Evolutionary conservation across 2,888 invertebrate species (phyloP), one percentile per base, ranked within the genome.

Genomic region (Lasius fuliginosus): DNA sequence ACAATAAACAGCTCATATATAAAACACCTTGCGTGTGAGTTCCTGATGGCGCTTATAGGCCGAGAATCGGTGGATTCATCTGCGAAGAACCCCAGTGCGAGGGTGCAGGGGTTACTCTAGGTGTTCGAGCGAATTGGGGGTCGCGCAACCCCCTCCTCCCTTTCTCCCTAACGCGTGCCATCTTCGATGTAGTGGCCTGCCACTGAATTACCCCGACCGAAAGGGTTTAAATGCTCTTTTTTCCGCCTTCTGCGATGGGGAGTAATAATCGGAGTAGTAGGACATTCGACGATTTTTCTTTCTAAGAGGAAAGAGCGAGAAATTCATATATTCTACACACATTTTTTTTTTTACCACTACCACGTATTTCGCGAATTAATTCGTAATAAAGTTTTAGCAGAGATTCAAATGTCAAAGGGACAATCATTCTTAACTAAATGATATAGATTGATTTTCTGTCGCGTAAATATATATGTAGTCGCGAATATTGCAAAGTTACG

Each of bases 171-270:
- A 91, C 94, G 93, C 94, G 94, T 94, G 94, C 93, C 94, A 94
- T 94, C 94, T 94, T 94, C 94, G 94, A 93, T 94, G 92, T 91
- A 93, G 93, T 91, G 92, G 91, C 87, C 85, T 86, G 88, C 88
- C 87, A 84, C 90, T 90, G 85, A 88, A 90, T 90, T 88, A 86
- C 85, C 83, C 90, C 74, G 88, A 87, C 85, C 83, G 71, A 90
- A 92, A 93, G 92, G 92, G 94, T 93, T 93, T 93, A 93, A 93
- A 93, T 94, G 94, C 93, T 94, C 94, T 94, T 93, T 94, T 92
- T 91, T 91, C 87, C 27, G 79, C 60, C 46, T 71, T 73, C 73
- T 71, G 27, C 36, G 71, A 71, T 71, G 49, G 79, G 73, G 23
- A 23, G 60, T 67, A 84, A 84, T 83, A 73, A 65, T 60, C 65